These are phyloP conservation scores for Lampropteryx suffumata DNA, from an alignment of 2,888 invertebrate species.

Conservation along the genomic window DNA sequence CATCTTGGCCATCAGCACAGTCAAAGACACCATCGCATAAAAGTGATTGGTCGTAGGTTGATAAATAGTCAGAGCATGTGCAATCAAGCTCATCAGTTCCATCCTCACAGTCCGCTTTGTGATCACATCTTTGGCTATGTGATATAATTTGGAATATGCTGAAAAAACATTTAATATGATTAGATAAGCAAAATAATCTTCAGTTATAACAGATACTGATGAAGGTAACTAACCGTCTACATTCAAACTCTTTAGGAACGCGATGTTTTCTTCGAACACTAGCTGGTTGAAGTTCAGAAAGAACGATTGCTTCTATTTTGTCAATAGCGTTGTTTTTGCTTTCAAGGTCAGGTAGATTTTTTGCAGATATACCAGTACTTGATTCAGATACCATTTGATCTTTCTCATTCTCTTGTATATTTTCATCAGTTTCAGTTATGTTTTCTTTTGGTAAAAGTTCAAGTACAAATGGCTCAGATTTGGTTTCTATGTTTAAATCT, in stretches of 20 bases:
- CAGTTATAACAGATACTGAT: neutral
- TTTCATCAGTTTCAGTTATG: slow-evolving; percentile 16
- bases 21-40: slow-evolving; percentile 90
- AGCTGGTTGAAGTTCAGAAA: slow-evolving; percentile 59
- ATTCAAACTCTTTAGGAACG: slow-evolving; percentile 64
- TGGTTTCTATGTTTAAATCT: slow-evolving; percentile 27
- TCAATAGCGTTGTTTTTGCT: slow-evolving; percentile 38
- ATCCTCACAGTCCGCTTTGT: slow-evolving; percentile 90
- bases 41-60: slow-evolving; percentile 72
- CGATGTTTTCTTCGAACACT: slow-evolving; percentile 57
- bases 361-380: slow-evolving; percentile 18
- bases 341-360: slow-evolving; percentile 42
- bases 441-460: slow-evolving; percentile 36
- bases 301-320: slow-evolving; percentile 51
- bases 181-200: neutral
- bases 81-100: slow-evolving; percentile 90
- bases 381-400: slow-evolving; percentile 18
- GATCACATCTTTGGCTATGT: slow-evolving; percentile 85
- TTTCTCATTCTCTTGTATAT: slow-evolving; percentile 8
- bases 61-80: slow-evolving; percentile 87
- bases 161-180: slow-evolving; percentile 29
- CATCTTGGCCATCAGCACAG: slow-evolving; percentile 89
- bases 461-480: slow-evolving; percentile 40
- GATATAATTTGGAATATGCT: slow-evolving; percentile 87
- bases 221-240: slow-evolving; percentile 59